These are phyloP conservation scores for Drosophila tropicalis DNA, from an alignment of 1,140 invertebrate genomes.

Conservation along the genomic window DNA sequence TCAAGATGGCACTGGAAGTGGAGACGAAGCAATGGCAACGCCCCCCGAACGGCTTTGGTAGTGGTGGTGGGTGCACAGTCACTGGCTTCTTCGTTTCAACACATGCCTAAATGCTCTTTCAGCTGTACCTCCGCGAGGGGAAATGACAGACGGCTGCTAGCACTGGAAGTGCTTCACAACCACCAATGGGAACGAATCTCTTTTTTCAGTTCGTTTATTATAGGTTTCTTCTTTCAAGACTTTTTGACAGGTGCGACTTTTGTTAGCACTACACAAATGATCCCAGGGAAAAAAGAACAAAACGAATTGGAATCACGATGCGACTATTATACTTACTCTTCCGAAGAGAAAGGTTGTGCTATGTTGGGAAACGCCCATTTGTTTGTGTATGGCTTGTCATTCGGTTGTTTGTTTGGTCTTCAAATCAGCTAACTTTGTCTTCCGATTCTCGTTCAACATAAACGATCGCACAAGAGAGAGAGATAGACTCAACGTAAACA, in stretches of 20 bases:
- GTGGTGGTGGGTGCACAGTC: slow-evolving; percentile 38
- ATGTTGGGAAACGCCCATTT: slow-evolving; percentile 66
- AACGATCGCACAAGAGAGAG: slow-evolving; percentile 28
- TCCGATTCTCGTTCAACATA: slow-evolving; percentile 23
- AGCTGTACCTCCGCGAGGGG: slow-evolving; percentile 45
- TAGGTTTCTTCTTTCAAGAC: slow-evolving; percentile 13
- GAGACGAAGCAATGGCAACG: slow-evolving; percentile 37
- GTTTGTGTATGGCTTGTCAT: slow-evolving; percentile 73
- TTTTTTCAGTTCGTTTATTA: slow-evolving; percentile 24
- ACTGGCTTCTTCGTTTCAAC: slow-evolving; percentile 41
- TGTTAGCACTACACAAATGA: slow-evolving; percentile 30
- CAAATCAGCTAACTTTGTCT: slow-evolving; percentile 34
- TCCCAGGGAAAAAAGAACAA: slow-evolving; percentile 67
- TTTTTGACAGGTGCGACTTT: slow-evolving; percentile 72
- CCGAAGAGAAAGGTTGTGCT: slow-evolving; percentile 40
- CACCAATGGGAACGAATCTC: slow-evolving; percentile 48
- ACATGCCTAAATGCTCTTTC: slow-evolving; percentile 20
- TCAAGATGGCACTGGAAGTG: slow-evolving; percentile 33
- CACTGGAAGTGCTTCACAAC: slow-evolving; percentile 47
- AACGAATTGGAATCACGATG: slow-evolving; percentile 68
- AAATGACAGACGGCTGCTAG: slow-evolving; percentile 33
- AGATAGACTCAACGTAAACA: background rate
- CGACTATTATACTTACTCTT: slow-evolving; percentile 51
- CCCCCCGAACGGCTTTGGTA: slow-evolving; percentile 46
- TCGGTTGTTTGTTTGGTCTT: slow-evolving; percentile 77